These are phyloP conservation scores for Periophthalmus magnuspinnatus DNA, from an alignment of 2,797 vertebrate species.

Conservation along the genomic window DNA sequence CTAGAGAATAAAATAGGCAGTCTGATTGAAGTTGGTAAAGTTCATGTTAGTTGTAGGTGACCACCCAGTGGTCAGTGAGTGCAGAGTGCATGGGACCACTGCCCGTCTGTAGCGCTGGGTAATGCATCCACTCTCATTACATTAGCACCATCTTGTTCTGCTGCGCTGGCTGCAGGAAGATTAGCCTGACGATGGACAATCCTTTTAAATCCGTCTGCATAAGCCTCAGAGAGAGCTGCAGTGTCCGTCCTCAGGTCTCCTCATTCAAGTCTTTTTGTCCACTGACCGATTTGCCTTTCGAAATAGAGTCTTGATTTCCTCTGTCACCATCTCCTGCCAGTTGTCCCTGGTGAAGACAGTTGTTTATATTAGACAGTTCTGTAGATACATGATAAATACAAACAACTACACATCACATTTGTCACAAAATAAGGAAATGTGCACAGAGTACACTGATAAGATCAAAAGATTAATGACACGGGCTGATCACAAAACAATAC, in stretches of 20 bases:
- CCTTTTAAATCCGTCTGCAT: constrained; percentile 80
- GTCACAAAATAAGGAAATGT: constrained; percentile 25
- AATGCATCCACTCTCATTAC: constrained; percentile 71
- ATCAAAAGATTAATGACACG: constrained; percentile 58
- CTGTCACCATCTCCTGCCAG: constrained; percentile 82
- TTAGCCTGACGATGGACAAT: constrained; percentile 77
- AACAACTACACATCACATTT: constrained; percentile 18
- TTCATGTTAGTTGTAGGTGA: constrained; percentile 44
- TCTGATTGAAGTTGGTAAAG: constrained; percentile 30
- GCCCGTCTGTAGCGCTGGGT: constrained; percentile 42
- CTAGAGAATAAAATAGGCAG: constrained; percentile 56
- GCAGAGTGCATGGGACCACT: constrained; percentile 40
- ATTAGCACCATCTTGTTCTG: constrained; percentile 77
- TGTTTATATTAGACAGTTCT: neutral
- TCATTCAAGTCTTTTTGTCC: constrained; percentile 72
- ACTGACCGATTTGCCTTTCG: constrained; percentile 78
- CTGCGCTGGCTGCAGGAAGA: constrained; percentile 77
- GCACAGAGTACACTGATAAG: constrained; percentile 54
- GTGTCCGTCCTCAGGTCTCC: constrained; percentile 37
- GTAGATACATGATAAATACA: constrained; percentile 3
- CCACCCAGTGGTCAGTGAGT: constrained; percentile 75
- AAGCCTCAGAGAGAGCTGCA: constrained; percentile 66
- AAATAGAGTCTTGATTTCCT: constrained; percentile 80
- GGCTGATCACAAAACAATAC: constrained; percentile 37
- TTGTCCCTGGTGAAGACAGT: constrained; percentile 69